Percentiles rank a stretch among this genome's conserved stretches.
These are phyloP conservation scores for Acanthosepion pharaonis DNA, from an alignment of 2,888 invertebrate species.

Conservation along the genomic window DNA sequence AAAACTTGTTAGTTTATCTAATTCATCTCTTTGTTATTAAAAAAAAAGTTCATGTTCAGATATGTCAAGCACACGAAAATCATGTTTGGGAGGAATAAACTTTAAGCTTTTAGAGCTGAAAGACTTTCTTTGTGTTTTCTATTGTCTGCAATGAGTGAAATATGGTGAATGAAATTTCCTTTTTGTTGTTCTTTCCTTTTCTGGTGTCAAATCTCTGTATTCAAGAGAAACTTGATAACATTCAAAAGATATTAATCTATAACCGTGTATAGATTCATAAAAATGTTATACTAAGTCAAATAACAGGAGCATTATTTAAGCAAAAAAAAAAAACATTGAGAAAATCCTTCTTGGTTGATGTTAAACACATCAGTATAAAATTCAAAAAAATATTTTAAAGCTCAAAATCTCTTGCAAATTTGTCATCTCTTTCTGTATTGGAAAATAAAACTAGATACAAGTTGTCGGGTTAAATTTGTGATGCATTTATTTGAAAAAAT, in stretches of 20 bases:
- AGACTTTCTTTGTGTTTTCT: background rate
- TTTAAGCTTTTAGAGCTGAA: background rate
- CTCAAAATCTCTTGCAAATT: background rate
- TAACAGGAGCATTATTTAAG: background rate
- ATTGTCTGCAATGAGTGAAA: background rate
- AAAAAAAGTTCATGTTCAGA: background rate
- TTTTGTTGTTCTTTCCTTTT: background rate
- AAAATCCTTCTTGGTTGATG: background rate
- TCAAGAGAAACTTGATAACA: conserved; percentile 12
- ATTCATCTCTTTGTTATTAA: no score
- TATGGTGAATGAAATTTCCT: background rate
- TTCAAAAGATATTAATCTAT: background rate
- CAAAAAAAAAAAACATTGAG: background rate
- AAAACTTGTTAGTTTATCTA: no score
- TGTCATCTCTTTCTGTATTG: background rate
- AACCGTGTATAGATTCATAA: background rate
- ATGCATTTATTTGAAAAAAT: background rate
- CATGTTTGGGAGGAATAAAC: background rate
- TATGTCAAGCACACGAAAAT: background rate
- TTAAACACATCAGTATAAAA: background rate
- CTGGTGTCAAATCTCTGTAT: background rate
- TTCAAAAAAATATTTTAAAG: background rate
- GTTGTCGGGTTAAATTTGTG: background rate
- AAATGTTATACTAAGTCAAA: background rate
- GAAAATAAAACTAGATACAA: background rate